Conservation (phyloP, 2,797 vertebrate species). For the Arrhamphus sclerolepis region DNA sequence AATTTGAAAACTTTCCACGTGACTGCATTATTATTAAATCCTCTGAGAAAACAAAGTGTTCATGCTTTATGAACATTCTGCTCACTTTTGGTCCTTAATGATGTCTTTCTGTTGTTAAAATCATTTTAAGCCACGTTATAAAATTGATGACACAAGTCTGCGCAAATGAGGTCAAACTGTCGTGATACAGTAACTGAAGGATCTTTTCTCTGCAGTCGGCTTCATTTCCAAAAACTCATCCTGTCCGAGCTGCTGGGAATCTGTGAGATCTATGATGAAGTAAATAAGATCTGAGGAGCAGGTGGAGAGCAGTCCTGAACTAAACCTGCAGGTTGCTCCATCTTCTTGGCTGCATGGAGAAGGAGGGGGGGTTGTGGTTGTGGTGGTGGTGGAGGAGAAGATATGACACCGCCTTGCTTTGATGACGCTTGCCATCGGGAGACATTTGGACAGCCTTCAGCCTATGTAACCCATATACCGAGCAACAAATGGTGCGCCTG, state of each 20-base stretch:
- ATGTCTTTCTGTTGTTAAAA: too few species aligned
- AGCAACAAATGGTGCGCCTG: constrained; percentile 62
- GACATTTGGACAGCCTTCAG: constrained; percentile 75
- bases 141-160: too few species aligned
- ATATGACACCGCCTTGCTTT: constrained; percentile 69
- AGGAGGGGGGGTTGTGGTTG: constrained; percentile 1
- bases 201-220: constrained; percentile 6
- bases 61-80: too few species aligned
- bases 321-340: constrained; percentile 33
- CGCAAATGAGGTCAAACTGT: background rate
- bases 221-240: background rate
- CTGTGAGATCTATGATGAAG: background rate
- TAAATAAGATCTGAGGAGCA: background rate
- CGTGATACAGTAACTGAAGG: background rate
- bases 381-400: background rate
- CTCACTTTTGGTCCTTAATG: too few species aligned
- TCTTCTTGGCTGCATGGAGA: constrained; percentile 22
- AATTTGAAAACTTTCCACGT: too few species aligned
- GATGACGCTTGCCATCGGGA: constrained; percentile 71
- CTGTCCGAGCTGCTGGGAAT: background rate
- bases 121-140: too few species aligned
- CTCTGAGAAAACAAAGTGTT: too few species aligned
- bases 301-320: constrained; percentile 12
- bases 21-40: too few species aligned
- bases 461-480: constrained; percentile 58